Percentiles rank a stretch among this genome's conserved stretches.
Conservation (phyloP, 2,888 invertebrate genomes). For the Bombylius discolor region DNA sequence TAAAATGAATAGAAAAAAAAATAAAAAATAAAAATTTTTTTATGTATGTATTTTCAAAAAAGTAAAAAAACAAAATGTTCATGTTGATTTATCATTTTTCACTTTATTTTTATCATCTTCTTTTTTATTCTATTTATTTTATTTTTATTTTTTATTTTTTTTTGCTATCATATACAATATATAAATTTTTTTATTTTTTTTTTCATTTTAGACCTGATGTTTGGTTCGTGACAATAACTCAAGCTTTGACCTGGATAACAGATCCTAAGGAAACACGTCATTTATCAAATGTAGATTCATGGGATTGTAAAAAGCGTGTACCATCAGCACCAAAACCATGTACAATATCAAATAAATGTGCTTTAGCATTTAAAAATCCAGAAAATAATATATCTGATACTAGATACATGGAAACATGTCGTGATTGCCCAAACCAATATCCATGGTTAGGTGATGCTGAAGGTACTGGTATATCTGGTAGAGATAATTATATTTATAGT, state of each 20-base stretch:
- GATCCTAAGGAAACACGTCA: constrained; percentile 62
- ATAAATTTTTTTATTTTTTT: neutral
- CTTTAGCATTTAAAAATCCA: constrained; percentile 62
- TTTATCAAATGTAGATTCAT: constrained; percentile 61
- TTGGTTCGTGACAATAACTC: constrained; percentile 75
- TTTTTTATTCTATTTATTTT: neutral
- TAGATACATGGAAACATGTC: constrained; percentile 78
- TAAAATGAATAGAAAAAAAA: too few relatives aligned
- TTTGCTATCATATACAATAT: constrained; percentile 1
- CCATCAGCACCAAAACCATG: constrained; percentile 62
- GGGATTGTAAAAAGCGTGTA: constrained; percentile 65
- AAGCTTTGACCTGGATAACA: constrained; percentile 82
- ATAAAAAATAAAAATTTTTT: too few relatives aligned
- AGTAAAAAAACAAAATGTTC: too few relatives aligned
- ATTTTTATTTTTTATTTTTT: constrained; percentile 2
- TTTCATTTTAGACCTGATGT: constrained; percentile 58
- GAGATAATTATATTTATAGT: constrained; percentile 53
- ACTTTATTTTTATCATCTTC: too few relatives aligned
- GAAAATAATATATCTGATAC: constrained; percentile 67
- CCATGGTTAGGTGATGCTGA: constrained; percentile 83
- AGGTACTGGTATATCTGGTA: constrained; percentile 65
- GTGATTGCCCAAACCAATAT: constrained; percentile 70
- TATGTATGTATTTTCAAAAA: too few relatives aligned
- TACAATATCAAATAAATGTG: constrained; percentile 70
- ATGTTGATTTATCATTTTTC: too few relatives aligned